phyloP scores from a whole-genome alignment of 2,888 invertebrate species.

The Drosophila putrida region DNA sequence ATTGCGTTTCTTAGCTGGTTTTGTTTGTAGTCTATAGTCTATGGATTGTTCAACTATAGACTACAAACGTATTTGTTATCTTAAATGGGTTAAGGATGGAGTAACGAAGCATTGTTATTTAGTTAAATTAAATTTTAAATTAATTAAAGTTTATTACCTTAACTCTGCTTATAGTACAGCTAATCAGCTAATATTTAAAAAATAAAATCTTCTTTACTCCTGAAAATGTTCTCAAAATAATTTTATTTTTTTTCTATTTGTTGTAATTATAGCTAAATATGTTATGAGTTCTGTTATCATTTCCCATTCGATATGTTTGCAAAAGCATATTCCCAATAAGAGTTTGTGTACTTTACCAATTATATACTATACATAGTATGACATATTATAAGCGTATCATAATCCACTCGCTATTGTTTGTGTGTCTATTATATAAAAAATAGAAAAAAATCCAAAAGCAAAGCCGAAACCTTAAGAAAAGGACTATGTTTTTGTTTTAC shows the following conservation, averaged over 20 bases:
- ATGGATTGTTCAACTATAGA: slow-evolving; percentile 16
- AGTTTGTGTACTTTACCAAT: slow-evolving; percentile 4
- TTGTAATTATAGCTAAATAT: slow-evolving; percentile 17
- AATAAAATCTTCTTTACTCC: slow-evolving; percentile 18
- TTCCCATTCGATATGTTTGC: slow-evolving; percentile 10
- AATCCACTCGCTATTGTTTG: slow-evolving; percentile 79
- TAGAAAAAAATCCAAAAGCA: slow-evolving; percentile 12
- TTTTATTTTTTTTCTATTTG: background rate
- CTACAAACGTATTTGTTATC: background rate
- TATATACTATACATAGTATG: slow-evolving; percentile 13
- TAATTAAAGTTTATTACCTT: no score
- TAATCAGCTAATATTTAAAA: background rate
- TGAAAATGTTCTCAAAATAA: background rate
- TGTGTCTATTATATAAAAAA: slow-evolving; percentile 59
- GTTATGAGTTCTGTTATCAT: slow-evolving; percentile 15
- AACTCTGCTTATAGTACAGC: no score
- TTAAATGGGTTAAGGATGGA: slow-evolving; percentile 4
- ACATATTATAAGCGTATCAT: slow-evolving; percentile 52
- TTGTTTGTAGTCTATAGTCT: slow-evolving; percentile 23
- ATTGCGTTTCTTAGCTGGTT: slow-evolving; percentile 28
- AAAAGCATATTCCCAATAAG: background rate
- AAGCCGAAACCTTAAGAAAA: slow-evolving; percentile 49
- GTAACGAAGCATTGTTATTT: slow-evolving; percentile 11
- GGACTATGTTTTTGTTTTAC: slow-evolving; percentile 43
- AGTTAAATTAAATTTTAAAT: no score